Evolutionary conservation across 2,797 vertebrate genomes (phyloP).

Genomic region (Phrynocephalus vlangalii): DNA sequence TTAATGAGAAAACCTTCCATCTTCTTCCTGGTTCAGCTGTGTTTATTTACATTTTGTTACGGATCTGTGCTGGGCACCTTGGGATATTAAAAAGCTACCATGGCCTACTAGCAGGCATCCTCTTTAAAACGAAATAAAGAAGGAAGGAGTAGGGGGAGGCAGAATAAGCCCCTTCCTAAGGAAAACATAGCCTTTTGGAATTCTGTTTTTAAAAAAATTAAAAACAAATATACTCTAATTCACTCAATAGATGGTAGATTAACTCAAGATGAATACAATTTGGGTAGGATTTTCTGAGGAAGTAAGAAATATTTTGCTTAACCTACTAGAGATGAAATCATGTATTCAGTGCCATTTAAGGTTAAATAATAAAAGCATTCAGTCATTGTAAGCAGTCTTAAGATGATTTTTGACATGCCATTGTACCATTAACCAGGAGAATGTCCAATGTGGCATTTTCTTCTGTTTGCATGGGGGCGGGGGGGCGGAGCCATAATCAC

Average conservation of each 20-base stretch:
- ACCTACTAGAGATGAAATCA: conserved; percentile 78
- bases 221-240: conserved; percentile 85
- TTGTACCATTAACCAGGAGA: conserved; percentile 58
- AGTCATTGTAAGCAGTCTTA: conserved; percentile 71
- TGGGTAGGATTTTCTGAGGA: conserved; percentile 85
- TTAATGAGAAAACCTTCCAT: conserved; percentile 85
- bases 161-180: conserved; percentile 74
- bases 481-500: background rate
- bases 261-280: conserved; percentile 87
- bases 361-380: conserved; percentile 75
- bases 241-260: conserved; percentile 82
- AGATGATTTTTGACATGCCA: conserved; percentile 65
- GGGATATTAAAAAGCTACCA: conserved; percentile 69
- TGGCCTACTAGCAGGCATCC: conserved; percentile 66
- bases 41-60: conserved; percentile 84
- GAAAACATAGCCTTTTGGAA: conserved; percentile 81
- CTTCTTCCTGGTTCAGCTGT: conserved; percentile 83
- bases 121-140: conserved; percentile 54
- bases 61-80: conserved; percentile 78
- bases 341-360: conserved; percentile 73
- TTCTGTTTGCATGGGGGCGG: background rate
- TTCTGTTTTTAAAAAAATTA: conserved; percentile 79
- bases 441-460: background rate
- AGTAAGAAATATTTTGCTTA: conserved; percentile 78
- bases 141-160: conserved; percentile 30